These are phyloP conservation scores for Tauraco hartlaubi DNA, from an alignment of 2,797 vertebrate genomes.

Conservation along the genomic window DNA sequence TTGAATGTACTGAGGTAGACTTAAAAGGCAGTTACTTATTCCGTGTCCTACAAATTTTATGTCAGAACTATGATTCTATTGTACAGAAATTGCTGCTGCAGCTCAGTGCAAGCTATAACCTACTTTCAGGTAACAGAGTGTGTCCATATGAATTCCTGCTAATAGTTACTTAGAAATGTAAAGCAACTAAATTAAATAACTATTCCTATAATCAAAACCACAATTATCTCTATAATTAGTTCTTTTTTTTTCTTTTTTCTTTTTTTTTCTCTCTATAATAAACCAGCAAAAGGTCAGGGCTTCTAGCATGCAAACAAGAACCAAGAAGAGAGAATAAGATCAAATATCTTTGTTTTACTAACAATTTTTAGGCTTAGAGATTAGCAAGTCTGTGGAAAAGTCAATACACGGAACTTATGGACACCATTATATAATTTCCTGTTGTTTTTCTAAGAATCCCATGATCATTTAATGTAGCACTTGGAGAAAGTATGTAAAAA, in stretches of 20 bases:
- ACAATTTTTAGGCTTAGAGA: conserved; percentile 12
- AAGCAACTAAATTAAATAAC: conserved; percentile 38
- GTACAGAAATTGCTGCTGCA: background rate
- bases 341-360: conserved; percentile 14
- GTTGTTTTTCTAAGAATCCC: conserved; percentile 26
- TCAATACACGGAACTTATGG: conserved; percentile 15
- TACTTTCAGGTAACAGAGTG: background rate
- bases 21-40: background rate
- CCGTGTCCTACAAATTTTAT: background rate
- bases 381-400: conserved; percentile 21
- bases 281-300: background rate
- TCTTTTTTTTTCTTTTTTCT: too few species aligned
- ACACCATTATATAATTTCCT: conserved; percentile 46
- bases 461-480: background rate
- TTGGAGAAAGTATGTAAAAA: conserved; percentile 29
- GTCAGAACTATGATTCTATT: background rate
- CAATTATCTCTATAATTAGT: background rate
- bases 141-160: conserved; percentile 36
- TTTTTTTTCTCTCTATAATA: background rate
- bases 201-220: background rate
- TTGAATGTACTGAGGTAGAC: background rate
- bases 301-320: background rate
- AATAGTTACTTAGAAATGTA: conserved; percentile 36
- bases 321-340: background rate
- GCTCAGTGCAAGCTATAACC: background rate